A percentile compares a stretch with the other conserved stretches of the same genome.
Evolutionary conservation across 53 echinoderm and acorn worm genomes (phyloP).

Genomic region (Crossaster papposus): DNA sequence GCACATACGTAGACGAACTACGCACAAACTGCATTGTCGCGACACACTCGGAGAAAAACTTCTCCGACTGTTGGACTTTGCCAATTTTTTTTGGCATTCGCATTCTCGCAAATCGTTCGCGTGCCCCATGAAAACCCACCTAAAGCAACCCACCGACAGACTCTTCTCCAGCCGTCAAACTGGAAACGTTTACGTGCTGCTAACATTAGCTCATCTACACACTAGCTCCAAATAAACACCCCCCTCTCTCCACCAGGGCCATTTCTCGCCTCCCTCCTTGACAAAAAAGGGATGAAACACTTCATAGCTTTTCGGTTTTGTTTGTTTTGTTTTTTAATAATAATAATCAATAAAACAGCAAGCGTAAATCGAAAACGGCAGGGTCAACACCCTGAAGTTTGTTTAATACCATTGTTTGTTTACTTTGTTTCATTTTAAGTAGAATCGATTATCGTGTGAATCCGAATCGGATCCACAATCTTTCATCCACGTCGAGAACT

Average conservation of each 20-base stretch:
- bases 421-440: constrained; percentile 23
- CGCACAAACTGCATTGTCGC: no score
- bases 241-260: constrained; percentile 33
- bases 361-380: constrained; percentile 54
- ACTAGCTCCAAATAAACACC: constrained; percentile 45
- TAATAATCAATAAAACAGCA: constrained; percentile 57
- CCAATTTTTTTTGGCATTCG: no score
- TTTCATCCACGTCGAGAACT: not conserved
- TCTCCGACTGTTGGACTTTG: no score
- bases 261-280: not conserved
- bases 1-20: no score
- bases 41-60: no score
- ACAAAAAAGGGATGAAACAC: constrained; percentile 46
- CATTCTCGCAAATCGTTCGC: no score
- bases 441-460: constrained; percentile 27
- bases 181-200: constrained; percentile 34
- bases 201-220: constrained; percentile 58
- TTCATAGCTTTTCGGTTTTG: constrained; percentile 10
- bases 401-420: constrained; percentile 13
- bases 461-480: not conserved
- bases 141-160: not conserved
- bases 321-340: not conserved
- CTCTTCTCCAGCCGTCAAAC: not conserved
- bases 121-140: no score
- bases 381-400: constrained; percentile 26